Evolutionary conservation across 1,140 invertebrate species (phyloP).

Genomic region (Solen grandis): DNA sequence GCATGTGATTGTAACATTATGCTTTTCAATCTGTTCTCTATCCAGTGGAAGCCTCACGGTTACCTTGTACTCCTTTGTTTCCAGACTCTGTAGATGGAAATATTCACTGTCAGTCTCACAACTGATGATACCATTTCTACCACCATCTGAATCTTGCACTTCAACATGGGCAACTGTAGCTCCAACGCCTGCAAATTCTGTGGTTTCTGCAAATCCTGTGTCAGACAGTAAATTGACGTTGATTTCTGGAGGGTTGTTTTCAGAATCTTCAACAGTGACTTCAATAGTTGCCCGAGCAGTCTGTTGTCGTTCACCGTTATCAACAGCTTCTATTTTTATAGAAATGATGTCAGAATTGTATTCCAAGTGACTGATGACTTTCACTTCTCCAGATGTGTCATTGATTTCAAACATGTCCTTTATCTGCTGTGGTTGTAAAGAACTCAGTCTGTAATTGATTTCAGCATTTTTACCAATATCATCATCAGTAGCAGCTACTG

Average conservation of each 20-base stretch:
- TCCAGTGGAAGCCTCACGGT: constrained; percentile 49
- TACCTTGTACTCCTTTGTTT: constrained; percentile 64
- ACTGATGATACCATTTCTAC: constrained; percentile 65
- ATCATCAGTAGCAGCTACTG: constrained; percentile 61
- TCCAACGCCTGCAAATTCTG: constrained; percentile 64
- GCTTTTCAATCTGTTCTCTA: constrained; percentile 46
- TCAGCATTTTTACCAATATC: constrained; percentile 73
- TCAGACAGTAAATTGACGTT: constrained; percentile 64
- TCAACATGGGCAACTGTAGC: constrained; percentile 68
- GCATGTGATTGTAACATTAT: constrained; percentile 63
- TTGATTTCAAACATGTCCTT: constrained; percentile 91
- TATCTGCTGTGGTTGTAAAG: constrained; percentile 93
- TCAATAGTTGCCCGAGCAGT: constrained; percentile 56
- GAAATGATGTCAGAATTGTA: constrained; percentile 55
- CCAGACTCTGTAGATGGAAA: constrained; percentile 63
- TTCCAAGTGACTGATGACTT: constrained; percentile 47
- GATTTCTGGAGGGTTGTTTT: constrained; percentile 66
- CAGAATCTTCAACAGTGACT: constrained; percentile 62
- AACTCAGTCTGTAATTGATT: constrained; percentile 85
- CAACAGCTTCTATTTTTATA: constrained; percentile 63
- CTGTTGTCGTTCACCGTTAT: constrained; percentile 61
- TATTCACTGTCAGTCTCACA: constrained; percentile 61
- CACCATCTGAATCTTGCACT: constrained; percentile 70
- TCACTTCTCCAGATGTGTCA: constrained; percentile 75
- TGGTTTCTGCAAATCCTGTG: constrained; percentile 52